Evolutionary conservation across 2,113 vertebrate genomes (phyloP), one percentile per base, ranked within the genome.

Genomic region (Notothenia rossii): DNA sequence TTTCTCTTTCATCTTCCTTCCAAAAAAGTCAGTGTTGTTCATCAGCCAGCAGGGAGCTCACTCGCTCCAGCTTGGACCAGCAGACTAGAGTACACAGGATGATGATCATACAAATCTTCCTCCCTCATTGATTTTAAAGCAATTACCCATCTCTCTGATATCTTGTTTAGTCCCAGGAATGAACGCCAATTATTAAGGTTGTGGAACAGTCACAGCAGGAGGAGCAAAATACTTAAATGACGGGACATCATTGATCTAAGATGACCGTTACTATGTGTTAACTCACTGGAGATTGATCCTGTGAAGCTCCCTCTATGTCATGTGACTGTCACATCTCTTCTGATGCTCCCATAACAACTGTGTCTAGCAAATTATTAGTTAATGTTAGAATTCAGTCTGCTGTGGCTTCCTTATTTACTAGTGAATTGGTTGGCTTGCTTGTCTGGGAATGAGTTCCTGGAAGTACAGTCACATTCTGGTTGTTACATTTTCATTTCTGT

Each of bases 41-140:
- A 11, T 15, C 70, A 46, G 50, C 61, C 83, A 86, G 78, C 81
- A 71, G 81, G 69, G 85, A 72, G 83, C 83, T 87, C 75, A 70
- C 70, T 82, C 17, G 20, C n/a, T 55, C 55, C 76, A 64, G 14
- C 36, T 48, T 62, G 51, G 20, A 5, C 2, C 62, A 53, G 55
- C n/a, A 14, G 15, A 46, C 13, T 13, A 9, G 12, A 17, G 51
- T 15, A 56, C 54, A 55, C 13, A 13, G 55, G 55, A 56, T 2
- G 17, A 20, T 17, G 12, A 43, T 53, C 6, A 43, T 53, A 9
- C 36, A 25, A 14, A 3, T 29, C 40, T 12, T 20, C 13, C 63
- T 49, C 20, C 36, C 7, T 29, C 10, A 7, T n/a, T 51, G 6
- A 45, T 15, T 62, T 29, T 33, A 14, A 36, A 53, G 17, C 63